These are phyloP conservation scores for Isoperla grammatica DNA, from an alignment of 2,888 invertebrate species.

Conservation along the genomic window DNA sequence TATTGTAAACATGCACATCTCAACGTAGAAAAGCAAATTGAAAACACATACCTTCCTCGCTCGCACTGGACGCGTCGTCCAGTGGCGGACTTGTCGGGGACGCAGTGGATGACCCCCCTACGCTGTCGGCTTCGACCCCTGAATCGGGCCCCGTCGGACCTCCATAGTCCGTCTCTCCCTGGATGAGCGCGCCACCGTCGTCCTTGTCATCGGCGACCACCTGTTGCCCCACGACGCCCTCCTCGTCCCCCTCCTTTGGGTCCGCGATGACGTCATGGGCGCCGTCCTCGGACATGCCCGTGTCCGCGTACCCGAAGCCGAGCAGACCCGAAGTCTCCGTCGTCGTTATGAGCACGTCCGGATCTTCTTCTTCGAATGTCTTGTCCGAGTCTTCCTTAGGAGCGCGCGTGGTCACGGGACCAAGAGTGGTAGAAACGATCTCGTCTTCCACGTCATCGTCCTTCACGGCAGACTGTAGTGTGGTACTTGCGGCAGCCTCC, in stretches of 20 bases:
- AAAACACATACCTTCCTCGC: too few species aligned
- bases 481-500: background rate
- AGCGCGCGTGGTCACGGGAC: slow-evolving; percentile 6
- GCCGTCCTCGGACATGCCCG: background rate
- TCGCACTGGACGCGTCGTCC: too few species aligned
- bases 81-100: too few species aligned
- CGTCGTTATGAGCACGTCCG: background rate
- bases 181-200: background rate
- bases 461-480: background rate
- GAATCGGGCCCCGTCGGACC: background rate
- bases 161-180: slow-evolving; percentile 4
- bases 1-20: too few species aligned
- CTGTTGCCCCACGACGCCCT: background rate
- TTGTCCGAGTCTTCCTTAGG: background rate
- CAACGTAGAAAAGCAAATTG: too few species aligned
- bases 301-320: background rate
- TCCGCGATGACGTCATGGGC: background rate
- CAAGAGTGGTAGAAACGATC: background rate
- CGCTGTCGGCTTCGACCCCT: too few species aligned
- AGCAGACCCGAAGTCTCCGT: background rate
- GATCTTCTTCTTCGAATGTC: background rate
- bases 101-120: too few species aligned
- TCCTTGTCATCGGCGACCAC: background rate
- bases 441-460: background rate
- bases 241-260: background rate